Evolutionary conservation across 2,113 vertebrate species (phyloP), one percentile per base, ranked within the genome.

Genomic region (Mesoclemmys tuberculata): DNA sequence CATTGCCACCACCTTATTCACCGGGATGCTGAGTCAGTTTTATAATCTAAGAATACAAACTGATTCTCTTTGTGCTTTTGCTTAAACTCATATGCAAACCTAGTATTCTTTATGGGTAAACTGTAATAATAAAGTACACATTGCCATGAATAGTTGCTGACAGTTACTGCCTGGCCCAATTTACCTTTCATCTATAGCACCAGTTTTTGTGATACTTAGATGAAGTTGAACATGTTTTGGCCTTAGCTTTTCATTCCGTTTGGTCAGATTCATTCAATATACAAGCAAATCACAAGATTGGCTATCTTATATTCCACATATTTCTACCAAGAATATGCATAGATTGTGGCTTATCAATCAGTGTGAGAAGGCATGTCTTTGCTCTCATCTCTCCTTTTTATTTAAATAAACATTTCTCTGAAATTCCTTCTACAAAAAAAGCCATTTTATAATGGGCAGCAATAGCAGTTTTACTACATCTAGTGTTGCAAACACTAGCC

Each of bases 1-100:
- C 95, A 5, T 96, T 97, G 85, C 99, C 99, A 92, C 99, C 99
- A 71, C 99, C 99, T 29, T 99, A 99, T 81, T 98, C 98, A 35
- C 99, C 99, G 48, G 99, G 96, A 99, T 84, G 77, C 74, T 21
- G 46, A 1, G 35, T 41, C 13, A 91, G 31, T 38, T 11, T 90
- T 56, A 64, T 81, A 84, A 24, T 22, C 49, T 88, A 80, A 95
- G 80, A 31, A n/a, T 89, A 84, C 31, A 1, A 3, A 81, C 84
- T 80, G 5, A 8, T 22, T 91, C 64, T 88, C 54, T 83, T 94
- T 27, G 80, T 9, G 31, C 24, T 93, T 2, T 7, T 24, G 94
- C 52, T 96, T 93, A 35, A 92, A 82, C 68, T 92, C 58, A 49
- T 75, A 5, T 27, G 82, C n/a, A 79, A 24, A 58, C 84, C 81